Conservation (phyloP, 2,888 invertebrate genomes). For the Reticulitermes lucifugus region DNA sequence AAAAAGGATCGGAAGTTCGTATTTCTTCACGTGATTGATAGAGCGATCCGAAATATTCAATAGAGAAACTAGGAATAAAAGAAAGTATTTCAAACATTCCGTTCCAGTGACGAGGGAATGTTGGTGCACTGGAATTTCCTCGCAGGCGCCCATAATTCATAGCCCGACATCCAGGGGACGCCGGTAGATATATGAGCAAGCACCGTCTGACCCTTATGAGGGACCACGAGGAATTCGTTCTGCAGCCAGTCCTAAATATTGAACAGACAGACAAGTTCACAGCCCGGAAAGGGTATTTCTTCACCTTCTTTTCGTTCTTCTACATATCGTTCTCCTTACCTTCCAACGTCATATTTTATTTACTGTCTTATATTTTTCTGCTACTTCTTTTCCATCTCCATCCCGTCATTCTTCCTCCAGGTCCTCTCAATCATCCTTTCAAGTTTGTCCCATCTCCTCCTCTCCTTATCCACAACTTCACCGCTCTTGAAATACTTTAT, state of each 20-base stretch:
- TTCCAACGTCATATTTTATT: too few relatives aligned
- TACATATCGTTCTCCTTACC: too few relatives aligned
- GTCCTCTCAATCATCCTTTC: too few relatives aligned
- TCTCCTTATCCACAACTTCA: too few relatives aligned
- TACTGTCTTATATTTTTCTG: too few relatives aligned
- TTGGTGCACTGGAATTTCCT: conserved; percentile 46
- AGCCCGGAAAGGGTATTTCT: too few relatives aligned
- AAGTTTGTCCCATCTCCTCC: too few relatives aligned
- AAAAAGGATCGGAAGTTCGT: too few relatives aligned
- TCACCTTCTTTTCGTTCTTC: too few relatives aligned
- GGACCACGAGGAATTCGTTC: conserved; percentile 15
- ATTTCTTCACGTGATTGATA: conserved; percentile 14
- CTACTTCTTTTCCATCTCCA: too few relatives aligned
- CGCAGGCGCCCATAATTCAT: conserved; percentile 44
- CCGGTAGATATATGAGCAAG: conserved; percentile 24
- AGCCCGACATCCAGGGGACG: conserved; percentile 23
- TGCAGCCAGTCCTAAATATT: background rate
- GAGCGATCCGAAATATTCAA: conserved; percentile 13
- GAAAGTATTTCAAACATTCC: conserved; percentile 49
- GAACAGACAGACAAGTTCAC: background rate
- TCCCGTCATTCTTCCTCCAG: too few relatives aligned
- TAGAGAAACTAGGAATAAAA: conserved; percentile 18
- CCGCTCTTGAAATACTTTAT: too few relatives aligned
- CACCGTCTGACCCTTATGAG: background rate
- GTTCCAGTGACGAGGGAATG: conserved; percentile 36